Base-by-base conservation (phyloP, 2,888 invertebrate genomes). In the Galerucella nymphaeae region DNA sequence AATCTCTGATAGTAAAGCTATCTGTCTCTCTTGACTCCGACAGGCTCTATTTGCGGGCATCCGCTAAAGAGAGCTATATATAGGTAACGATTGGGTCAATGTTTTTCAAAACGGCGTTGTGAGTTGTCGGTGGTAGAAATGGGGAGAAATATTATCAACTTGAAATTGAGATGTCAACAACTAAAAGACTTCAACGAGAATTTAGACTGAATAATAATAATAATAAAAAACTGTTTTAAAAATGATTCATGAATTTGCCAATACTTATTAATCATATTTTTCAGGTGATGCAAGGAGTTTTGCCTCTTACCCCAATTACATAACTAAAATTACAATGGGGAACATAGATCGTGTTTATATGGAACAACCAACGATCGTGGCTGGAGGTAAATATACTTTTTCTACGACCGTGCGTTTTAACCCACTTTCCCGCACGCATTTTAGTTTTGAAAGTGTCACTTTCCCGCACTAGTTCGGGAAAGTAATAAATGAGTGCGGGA, bases 11-110 rank as follows among this genome's bases (percentile, higher is more conserved):
- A 62, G 42, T 42, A 38, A 62, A 42, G 61, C 61, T 42, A 42
- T 62, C 61, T 42, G 61, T 62, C 61, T 62, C 61, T 62, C 41
- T 62, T 42, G 61, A 62, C 42, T 62, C 61, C 42, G 38, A 62
- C 41, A 62, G 41, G 41, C 61, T 62, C 61, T 42, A 62, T 62
- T 62, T 62, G 61, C 61, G 42, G 61, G 61, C 61, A 42, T 62
- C 61, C 61, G 61, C 61, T 42, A 42, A 41, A 38, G 38, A 62
- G n/a, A 62, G 61, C 38, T 8, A 42, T 18, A 18, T 8, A 42
- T 18, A 18, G 61, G 61, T 38, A 62, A 62, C 14, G 61, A 62
- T 62, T 62, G 61, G 42, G 42, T 42, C 61, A 62, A 62, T 62
- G 53, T 53, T 53, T 53, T 10, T 18, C 10, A 10, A 53, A 53